Base-by-base conservation (phyloP, 2,797 vertebrate genomes). In the Malacoctenus gilli region DNA sequence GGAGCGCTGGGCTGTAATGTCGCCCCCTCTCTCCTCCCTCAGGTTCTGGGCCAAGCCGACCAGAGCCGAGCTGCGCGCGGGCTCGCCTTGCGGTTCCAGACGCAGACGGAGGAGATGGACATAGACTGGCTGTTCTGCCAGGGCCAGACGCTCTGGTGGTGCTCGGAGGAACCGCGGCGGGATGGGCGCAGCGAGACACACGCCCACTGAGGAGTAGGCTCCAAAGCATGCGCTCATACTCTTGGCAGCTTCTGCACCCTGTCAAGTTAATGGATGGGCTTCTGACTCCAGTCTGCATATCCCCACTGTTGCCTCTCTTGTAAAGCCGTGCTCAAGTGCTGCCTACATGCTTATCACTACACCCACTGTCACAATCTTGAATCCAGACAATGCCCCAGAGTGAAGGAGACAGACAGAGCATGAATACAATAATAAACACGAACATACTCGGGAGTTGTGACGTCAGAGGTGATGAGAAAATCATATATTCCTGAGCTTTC, bases 181-280 rank as follows among this genome's bases (percentile, higher is more conserved):
- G 62, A 77, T 64, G 77, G 79, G 74, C 34, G 56, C 76, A 78
- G 76, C 34, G 36, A 83, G 66, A 75, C 66, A 69, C 81, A 80
- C 84, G 35, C 85, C 80, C 77, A 73, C 72, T 11, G 53, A 80
- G 75, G 69, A 82, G 60, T 56, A 52, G 56, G 80, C 79, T 87
- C 88, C 87, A 88, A 87, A 83, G 69, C 87, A 86, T 89, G 80
- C 71, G 76, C 83, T 88, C 88, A 89, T 83, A 73, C 75, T 79
- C 77, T 85, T 89, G 89, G 87, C 87, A 83, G 84, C 83, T 68
- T 59, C 79, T 85, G 79, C 79, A 70, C 77, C 73, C 85, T 88
- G 88, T 89, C 88, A 88, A 85, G 57, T 82, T 88, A 89, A 90
- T 87, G 84, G 87, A 90, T 87, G 84, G 83, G 83, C 80, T 83